phyloP scores from a whole-genome alignment of 2,113 vertebrate genomes.

The Ciconia stormi region DNA sequence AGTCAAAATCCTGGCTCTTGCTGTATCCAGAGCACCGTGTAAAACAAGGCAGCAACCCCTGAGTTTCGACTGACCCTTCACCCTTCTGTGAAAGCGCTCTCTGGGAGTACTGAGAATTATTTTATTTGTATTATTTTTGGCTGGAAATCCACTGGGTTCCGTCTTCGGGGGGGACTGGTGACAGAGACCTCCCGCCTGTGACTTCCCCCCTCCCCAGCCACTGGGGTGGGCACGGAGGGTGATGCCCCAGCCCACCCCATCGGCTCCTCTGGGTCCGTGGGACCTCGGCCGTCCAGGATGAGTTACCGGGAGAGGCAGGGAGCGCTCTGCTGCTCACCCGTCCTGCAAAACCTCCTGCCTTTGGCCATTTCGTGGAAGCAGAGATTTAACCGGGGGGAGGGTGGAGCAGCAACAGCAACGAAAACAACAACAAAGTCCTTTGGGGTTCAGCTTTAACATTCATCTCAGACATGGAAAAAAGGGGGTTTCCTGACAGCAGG shows the following conservation, averaged over 20 bases:
- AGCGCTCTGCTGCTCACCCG: not conserved
- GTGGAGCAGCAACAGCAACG: not conserved
- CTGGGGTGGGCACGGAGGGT: not conserved
- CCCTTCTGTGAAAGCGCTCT: not conserved
- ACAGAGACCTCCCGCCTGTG: not conserved
- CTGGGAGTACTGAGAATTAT: not conserved
- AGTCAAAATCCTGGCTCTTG: not conserved
- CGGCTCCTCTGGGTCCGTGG: accelerated
- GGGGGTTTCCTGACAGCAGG: conserved; percentile 42
- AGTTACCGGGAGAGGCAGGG: not conserved
- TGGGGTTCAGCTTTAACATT: conserved; percentile 11
- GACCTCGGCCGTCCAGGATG: accelerated
- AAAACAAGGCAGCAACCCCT: not conserved
- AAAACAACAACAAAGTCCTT: not conserved
- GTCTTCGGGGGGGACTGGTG: not conserved
- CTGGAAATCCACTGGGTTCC: not conserved
- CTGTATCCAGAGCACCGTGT: accelerated
- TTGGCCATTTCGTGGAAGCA: not conserved
- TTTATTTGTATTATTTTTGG: not conserved
- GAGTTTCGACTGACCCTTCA: not conserved
- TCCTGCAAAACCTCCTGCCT: not conserved
- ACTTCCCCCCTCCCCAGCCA: not conserved
- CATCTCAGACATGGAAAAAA: conserved; percentile 9
- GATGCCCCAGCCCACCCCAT: not conserved
- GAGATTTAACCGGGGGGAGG: not conserved